These are phyloP conservation scores for Meiosimyza platycephala DNA, from an alignment of 2,888 invertebrate species.

Conservation along the genomic window DNA sequence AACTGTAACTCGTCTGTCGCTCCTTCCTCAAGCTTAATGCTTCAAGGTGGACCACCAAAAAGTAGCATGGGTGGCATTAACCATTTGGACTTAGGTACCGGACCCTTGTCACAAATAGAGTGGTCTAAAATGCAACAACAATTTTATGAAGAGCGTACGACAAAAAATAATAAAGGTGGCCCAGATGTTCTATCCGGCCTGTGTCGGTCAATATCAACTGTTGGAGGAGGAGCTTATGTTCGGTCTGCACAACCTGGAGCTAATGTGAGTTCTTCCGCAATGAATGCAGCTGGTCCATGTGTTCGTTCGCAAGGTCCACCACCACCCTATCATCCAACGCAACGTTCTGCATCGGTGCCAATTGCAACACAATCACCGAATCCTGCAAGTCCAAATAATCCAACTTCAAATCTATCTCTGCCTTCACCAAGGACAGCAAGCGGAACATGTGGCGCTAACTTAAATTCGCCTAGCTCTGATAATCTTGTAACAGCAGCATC, in stretches of 20 bases:
- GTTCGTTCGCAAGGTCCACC: constrained; percentile 77
- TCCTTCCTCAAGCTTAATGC: constrained; percentile 54
- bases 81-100: constrained; percentile 45
- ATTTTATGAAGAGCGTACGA: constrained; percentile 77
- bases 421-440: constrained; percentile 74
- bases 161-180: constrained; percentile 64
- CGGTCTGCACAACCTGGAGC: constrained; percentile 20
- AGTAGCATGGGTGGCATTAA: constrained; percentile 39
- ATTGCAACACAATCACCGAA: constrained; percentile 80
- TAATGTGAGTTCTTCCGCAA: constrained; percentile 42
- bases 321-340: constrained; percentile 81
- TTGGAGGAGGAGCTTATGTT: constrained; percentile 38
- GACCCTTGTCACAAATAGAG: constrained; percentile 76
- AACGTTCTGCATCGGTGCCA: constrained; percentile 79
- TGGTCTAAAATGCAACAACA: constrained; percentile 93
- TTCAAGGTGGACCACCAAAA: constrained; percentile 46
- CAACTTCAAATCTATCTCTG: constrained; percentile 76
- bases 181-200: constrained; percentile 40
- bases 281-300: constrained; percentile 57
- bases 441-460: constrained; percentile 70
- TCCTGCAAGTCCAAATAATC: constrained; percentile 79
- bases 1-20: constrained; percentile 40
- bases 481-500: constrained; percentile 52
- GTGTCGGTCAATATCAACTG: constrained; percentile 43
- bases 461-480: constrained; percentile 78